Base-by-base conservation (phyloP, 2,797 vertebrate species). In the Cephalopachus bancanus region DNA sequence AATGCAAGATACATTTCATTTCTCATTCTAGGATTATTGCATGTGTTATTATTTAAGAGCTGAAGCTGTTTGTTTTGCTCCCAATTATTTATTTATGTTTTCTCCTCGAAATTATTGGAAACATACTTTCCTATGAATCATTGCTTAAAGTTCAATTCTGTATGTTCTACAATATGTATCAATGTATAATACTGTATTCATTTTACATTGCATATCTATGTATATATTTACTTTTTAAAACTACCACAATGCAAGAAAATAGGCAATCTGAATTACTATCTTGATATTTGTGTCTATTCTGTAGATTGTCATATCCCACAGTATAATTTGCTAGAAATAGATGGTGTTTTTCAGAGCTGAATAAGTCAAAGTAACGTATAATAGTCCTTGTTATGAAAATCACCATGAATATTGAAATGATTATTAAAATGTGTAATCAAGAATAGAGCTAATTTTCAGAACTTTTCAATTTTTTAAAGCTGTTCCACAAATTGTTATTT, bases 401-500 rank as follows among this genome's bases (percentile, higher is more conserved):
- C 60, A 51, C 28, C 44, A 76, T 94, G 67, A 94, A 95, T 93
- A 90, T 49, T 81, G 76, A 93, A 89, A 92, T 92, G 71, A 95
- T 91, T 87, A 57, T 75, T 55, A 91, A 96, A 83, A 71, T 88
- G 9, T 19, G 62, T 71, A 57, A 90, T 72, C 33, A 84, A 80
- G 79, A 92, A 72, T 72, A 28, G 67, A 81, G n/a, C 15, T 83
- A 33, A 53, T 74, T 90, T 95, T 90, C 16, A 44, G 51, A 89
- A 55, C 19, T 59, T 93, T 49, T 59, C n/a, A 93, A 16, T 12
- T 96, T 72, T 78, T 91, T 91, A 19, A 78, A 95, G 33, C 75
- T 83, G 51, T 74, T 15, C n/a, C n/a, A 65, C 3, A 74, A 62
- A 86, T 71, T 53, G 24, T 84, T 80, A 55, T 80, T 10, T 71